Conservation (phyloP, 2,113 vertebrate species). For the Micronycteris hirsuta region DNA sequence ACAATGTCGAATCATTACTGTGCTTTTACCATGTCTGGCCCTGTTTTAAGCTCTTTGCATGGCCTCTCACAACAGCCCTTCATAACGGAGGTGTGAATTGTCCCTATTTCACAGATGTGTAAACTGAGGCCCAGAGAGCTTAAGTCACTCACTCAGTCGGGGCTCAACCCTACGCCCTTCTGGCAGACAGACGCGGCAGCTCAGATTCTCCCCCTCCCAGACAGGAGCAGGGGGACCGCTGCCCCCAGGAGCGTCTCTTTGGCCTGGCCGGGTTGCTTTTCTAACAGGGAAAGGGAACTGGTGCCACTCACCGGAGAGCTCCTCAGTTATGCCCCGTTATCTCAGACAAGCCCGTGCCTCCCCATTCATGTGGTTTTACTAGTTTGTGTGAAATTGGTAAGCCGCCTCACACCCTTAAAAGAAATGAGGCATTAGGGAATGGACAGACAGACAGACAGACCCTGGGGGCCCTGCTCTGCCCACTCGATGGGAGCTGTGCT, state of each 20-base stretch:
- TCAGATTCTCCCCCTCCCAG: not conserved
- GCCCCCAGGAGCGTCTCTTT: too few relatives aligned
- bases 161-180: too few relatives aligned
- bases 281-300: not conserved
- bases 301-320: not conserved
- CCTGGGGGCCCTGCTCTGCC: accelerated
- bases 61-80: not conserved
- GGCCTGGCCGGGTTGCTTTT: not conserved
- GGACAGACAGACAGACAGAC: not conserved
- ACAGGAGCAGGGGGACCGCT: accelerated
- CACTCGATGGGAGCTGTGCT: accelerated
- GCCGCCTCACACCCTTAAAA: not conserved
- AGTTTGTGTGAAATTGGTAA: not conserved
- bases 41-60: not conserved
- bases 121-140: not conserved
- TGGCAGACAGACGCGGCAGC: not conserved
- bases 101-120: not conserved
- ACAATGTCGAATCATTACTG: not conserved
- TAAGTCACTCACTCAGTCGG: not conserved
- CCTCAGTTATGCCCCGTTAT: not conserved
- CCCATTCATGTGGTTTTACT: not conserved
- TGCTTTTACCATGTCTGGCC: not conserved
- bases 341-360: not conserved
- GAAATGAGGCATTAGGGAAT: not conserved
- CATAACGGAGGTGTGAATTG: accelerated